Base-by-base conservation (phyloP, 2,113 vertebrate genomes). In the Thalassoma bifasciatum region DNA sequence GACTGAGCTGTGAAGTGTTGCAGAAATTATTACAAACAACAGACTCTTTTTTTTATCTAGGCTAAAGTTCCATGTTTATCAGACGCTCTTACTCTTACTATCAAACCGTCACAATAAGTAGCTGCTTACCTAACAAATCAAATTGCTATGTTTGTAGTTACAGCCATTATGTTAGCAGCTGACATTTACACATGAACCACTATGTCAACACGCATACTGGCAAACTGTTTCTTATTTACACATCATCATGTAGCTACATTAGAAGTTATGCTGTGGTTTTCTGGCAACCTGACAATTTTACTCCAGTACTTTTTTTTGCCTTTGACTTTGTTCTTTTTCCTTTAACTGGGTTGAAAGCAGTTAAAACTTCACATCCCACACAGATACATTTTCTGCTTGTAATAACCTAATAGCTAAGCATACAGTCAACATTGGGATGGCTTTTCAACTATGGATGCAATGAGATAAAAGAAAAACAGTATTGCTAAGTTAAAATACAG, bases 1-100 rank as follows among this genome's bases (percentile, higher is more conserved):
- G 66, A 44, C 36, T 40, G 30, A n/a, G 30, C 24, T 67, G 17
- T 52, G 38, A 72, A 78, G 56, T 49, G 53, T 74, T 62, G 66
- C 11, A 53, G n/a, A 51, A 61, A 67, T 12, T 40, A 12, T 40
- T 9, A 58, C 58, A 9, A 56, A 54, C 36, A 60, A 37, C 52
- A 63, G 34, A 66, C 50, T 30, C 6, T 30, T 30, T 30, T 38
- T 66, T 77, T 81, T 14, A 56, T 2, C 13, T 4, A 1, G 11
- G 40, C 16, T 42, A 51, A 68, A 30, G 30, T 30, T 30, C 3
- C 21, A 23, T 52, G 19, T 1, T 34, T 34, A 8, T 30, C 30
- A 30, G 30, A 4, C 30, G 6, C 30, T 30, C 30, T 30, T 30
- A 3, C 6, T 30, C 30, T 30, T 30, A n/a, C 30, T 40, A 40